phyloP scores from a whole-genome alignment of 2,888 invertebrate genomes.

The Drosophila anomalata region DNA sequence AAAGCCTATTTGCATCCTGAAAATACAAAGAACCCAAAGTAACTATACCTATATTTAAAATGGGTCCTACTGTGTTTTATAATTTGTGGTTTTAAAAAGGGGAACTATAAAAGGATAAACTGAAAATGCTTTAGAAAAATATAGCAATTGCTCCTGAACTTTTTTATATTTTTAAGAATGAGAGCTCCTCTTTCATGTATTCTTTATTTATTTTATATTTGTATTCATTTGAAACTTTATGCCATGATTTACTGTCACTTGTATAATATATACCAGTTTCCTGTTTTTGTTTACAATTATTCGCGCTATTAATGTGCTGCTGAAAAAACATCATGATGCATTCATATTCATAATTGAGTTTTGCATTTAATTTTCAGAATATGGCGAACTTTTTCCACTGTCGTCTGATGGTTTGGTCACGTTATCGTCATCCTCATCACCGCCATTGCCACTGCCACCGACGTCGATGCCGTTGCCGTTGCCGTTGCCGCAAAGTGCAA shows the following conservation, averaged over 20 bases:
- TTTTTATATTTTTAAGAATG: no score
- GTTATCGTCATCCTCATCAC: conserved; percentile 33
- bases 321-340: neutral
- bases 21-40: neutral
- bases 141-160: no score
- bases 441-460: conserved; percentile 9
- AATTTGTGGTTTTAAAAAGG: neutral
- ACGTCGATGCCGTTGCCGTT: conserved; percentile 4
- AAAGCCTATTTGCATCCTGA: conserved; percentile 29
- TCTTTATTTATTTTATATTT: no score
- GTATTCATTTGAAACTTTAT: no score
- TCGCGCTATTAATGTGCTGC: conserved; percentile 7
- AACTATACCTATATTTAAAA: neutral
- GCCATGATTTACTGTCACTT: no score
- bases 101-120: neutral
- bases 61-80: neutral
- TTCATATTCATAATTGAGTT: conserved; percentile 17
- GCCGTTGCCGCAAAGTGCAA: conserved; percentile 51
- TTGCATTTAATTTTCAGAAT: conserved; percentile 23
- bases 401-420: conserved; percentile 40
- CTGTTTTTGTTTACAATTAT: conserved; percentile 6
- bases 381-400: conserved; percentile 35
- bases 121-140: no score
- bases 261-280: neutral
- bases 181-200: no score